A percentile compares a stretch with the other conserved stretches of the same genome.
These are phyloP conservation scores for Calidris pygmaea DNA, from an alignment of 2,113 vertebrate genomes.

Conservation along the genomic window DNA sequence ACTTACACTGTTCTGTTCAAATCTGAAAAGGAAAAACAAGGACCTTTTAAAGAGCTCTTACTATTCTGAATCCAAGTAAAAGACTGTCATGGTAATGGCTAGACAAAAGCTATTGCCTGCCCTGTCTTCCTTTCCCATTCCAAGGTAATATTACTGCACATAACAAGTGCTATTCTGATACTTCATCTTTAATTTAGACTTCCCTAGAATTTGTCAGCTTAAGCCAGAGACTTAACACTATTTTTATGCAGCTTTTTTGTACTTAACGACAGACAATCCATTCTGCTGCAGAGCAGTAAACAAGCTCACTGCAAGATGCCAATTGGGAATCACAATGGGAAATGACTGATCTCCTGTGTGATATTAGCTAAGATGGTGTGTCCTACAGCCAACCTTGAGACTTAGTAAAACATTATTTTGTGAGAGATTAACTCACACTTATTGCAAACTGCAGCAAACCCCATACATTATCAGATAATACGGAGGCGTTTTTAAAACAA, in stretches of 20 bases:
- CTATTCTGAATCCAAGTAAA: background rate
- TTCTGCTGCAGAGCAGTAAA: conserved; percentile 33
- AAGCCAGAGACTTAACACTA: conserved; percentile 12
- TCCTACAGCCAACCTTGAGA: conserved; percentile 71
- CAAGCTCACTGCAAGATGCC: conserved; percentile 55
- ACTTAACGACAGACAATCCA: conserved; percentile 1
- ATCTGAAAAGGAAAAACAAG: background rate
- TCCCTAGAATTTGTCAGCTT: conserved; percentile 33
- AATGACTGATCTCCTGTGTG: conserved; percentile 63
- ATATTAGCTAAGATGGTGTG: conserved; percentile 48
- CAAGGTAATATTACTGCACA: background rate
- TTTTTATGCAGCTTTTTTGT: conserved; percentile 44
- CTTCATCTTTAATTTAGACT: conserved; percentile 44
- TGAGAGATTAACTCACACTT: conserved; percentile 44
- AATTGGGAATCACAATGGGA: conserved; percentile 54
- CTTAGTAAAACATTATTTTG: background rate
- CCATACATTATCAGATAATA: conserved; percentile 31
- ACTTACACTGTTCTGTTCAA: background rate
- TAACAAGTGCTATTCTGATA: background rate
- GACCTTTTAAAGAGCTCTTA: background rate
- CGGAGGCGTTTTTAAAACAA: background rate
- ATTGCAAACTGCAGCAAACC: background rate
- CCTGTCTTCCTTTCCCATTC: background rate
- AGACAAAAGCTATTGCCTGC: background rate
- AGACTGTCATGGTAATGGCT: background rate